These are phyloP conservation scores for Halyomorpha halys DNA, from an alignment of 1,140 invertebrate genomes.

Conservation along the genomic window DNA sequence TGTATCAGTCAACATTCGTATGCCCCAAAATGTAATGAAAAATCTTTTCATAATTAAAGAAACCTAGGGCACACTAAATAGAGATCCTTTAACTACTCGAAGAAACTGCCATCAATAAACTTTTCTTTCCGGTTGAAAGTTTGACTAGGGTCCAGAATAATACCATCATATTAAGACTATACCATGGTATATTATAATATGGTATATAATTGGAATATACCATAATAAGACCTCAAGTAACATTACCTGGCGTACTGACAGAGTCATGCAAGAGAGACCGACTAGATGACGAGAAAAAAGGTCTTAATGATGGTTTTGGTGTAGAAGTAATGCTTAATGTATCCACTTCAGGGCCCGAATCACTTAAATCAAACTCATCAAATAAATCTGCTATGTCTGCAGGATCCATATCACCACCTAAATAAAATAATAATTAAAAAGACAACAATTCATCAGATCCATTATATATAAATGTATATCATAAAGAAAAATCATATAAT, in stretches of 20 bases:
- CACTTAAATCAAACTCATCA: slow-evolving; percentile 80
- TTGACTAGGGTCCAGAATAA: no score
- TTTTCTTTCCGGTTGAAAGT: no score
- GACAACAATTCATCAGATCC: slow-evolving; percentile 17
- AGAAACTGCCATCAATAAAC: no score
- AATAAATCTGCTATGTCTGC: slow-evolving; percentile 63
- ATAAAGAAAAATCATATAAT: slow-evolving; percentile 1
- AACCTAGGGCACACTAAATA: no score
- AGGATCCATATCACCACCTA: slow-evolving; percentile 46
- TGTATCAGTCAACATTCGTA: no score
- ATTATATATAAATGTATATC: background rate
- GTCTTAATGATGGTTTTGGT: slow-evolving; percentile 86
- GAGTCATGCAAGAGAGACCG: slow-evolving; percentile 51
- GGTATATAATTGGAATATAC: no score
- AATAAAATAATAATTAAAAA: slow-evolving; percentile 29
- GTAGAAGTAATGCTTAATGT: slow-evolving; percentile 93
- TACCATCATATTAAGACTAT: no score
- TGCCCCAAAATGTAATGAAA: no score
- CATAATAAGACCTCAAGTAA: background rate
- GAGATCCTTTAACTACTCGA: no score
- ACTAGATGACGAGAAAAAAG: slow-evolving; percentile 88
- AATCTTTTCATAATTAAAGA: no score
- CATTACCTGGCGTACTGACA: slow-evolving; percentile 15
- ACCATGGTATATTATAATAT: no score
- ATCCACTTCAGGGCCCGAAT: slow-evolving; percentile 88